These are phyloP conservation scores for Acanthiza pusilla DNA, from an alignment of 2,797 vertebrate genomes.

Conservation along the genomic window DNA sequence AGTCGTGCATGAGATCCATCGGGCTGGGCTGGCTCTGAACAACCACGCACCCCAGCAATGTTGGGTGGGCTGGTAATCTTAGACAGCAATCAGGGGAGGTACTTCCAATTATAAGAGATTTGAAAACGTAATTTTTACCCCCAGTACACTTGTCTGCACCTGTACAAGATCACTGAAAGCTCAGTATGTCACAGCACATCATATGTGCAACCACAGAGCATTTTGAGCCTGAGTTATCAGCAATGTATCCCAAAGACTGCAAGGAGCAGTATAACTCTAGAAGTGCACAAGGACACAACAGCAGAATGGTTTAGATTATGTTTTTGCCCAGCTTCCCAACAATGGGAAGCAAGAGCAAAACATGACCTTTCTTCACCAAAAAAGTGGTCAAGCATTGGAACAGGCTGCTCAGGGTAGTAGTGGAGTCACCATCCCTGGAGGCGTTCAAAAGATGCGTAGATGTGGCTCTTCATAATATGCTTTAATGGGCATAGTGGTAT, in stretches of 20 bases:
- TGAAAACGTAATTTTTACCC: background rate
- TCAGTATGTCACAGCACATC: background rate
- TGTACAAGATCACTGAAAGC: background rate
- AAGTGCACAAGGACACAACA: background rate
- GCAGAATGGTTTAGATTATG: background rate
- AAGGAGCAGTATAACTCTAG: background rate
- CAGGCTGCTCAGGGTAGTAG: background rate
- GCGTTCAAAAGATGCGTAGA: too few species aligned
- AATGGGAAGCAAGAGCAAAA: background rate
- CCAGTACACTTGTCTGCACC: background rate
- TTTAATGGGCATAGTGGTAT: background rate
- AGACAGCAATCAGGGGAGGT: background rate
- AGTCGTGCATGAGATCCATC: background rate
- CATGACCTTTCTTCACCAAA: background rate
- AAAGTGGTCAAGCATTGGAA: background rate
- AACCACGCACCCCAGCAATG: fast-evolving
- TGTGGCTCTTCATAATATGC: too few species aligned
- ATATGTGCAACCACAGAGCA: background rate
- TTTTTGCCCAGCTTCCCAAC: background rate
- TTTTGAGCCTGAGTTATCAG: background rate
- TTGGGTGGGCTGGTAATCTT: background rate
- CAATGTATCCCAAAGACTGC: background rate
- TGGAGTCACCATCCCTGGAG: too few species aligned
- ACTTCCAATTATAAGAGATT: background rate
- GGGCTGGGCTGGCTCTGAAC: background rate